Base-by-base conservation (phyloP, 2,888 invertebrate species). In the Pelosia muscerda region DNA sequence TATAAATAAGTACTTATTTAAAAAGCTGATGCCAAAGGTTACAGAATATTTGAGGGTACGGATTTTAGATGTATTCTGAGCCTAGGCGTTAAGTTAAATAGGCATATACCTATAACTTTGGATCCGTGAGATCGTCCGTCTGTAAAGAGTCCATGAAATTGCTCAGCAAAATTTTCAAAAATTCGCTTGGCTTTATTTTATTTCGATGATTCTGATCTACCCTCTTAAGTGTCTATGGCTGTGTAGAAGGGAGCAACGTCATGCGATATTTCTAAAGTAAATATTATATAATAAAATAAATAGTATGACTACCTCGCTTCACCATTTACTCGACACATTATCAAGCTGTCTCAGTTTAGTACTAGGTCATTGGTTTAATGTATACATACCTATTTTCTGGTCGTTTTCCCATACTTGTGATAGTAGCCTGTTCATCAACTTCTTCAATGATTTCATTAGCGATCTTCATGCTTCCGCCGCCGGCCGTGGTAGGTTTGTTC, bases 391-490 rank as follows among this genome's bases (percentile, higher is more conserved):
- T 96, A 89, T 64, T 90, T 86, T 86, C 94, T 0, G 91, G 96
- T 88, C 84, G 94, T 90, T 81, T 90, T 53, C 96, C 96, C 92
- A 96, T 96, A 58, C 98, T 97, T 8, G 97, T 97, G 70, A 97
- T 96, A 13, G 98, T 98, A 82, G 96, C 95, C 88, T 98, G 98
- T 84, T 98, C 98, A 84, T 98, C 98, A 0, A 97, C 96, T 89
- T 97, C 97, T 85, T 97, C 97, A 72, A 97, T 97, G 22, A 97
- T 96, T 82, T 97, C 96, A 83, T 97, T 96, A 0, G 97, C 95
- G 19, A 97, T 96, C 81, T 96, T 95, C 95, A 96, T 96, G 79
- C 96, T 96, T 77, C 95, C 96, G 28, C 85, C 96, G 28, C 84
- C 89, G 10, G 90, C 87, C 15, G 90, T 82, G 5, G 88, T 80